Evolutionary conservation across 1,140 invertebrate species (phyloP), one percentile per base, ranked within the genome.

Genomic region (Apis laboriosa): DNA sequence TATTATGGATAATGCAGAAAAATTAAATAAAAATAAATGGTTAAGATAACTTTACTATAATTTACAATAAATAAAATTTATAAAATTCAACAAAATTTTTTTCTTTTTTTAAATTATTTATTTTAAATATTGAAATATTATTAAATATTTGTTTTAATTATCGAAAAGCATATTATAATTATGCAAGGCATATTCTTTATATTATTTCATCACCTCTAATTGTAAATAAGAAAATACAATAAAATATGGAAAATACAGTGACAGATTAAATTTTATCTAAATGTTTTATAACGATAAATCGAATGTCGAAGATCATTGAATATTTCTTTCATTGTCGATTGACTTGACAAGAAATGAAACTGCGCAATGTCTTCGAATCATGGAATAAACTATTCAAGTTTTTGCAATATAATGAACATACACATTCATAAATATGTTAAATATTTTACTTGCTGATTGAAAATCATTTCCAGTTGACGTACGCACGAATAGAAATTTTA

Each of bases 251-350:
- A 17, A 74, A 43, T 56, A 49, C 12, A 4, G 19, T 17, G 67
- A 34, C 1, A 0, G 49, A 49, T 73, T 80, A 64, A 73, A 61
- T 56, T n/a, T 80, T 80, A 80, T 80, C 61, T 55, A 28, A 28
- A 15, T 19, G 17, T 4, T 5, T 9, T 4, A 1, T 70, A 28
- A 28, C 43, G 19, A 51, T n/a, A 58, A 63, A 53, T 63, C 49
- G 58, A 66, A 74, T 49, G 71, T 80, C 60, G 78, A 75, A 80
- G 71, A 74, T 80, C 34, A 80, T 66, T 34, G 17, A 17, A 66
- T 75, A 75, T 64, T 78, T 80, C 34, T 13, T 66, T 80, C 34
- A 13, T 15, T 9, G n/a, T 2, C 51, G 51, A 55, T 9, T 49
- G 70, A 56, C 34, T 34, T 53, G 28, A 0, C 71, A 49, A 43